Evolutionary conservation across 1,140 invertebrate genomes (phyloP).

Genomic region (Cotesia vestalis): DNA sequence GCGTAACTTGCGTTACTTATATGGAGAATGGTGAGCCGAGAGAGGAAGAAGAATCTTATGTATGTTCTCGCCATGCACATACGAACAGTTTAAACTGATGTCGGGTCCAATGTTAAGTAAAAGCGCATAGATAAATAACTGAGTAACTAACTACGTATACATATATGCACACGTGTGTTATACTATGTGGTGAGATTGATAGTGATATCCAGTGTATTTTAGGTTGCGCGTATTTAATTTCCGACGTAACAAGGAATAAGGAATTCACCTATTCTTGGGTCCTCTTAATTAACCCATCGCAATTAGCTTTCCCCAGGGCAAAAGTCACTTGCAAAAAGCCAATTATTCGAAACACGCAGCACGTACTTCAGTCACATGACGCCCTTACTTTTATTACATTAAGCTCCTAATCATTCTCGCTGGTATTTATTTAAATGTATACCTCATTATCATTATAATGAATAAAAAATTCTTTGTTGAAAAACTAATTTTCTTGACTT

Average conservation of each 20-base stretch:
- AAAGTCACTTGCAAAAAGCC: conserved; percentile 29
- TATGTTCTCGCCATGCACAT: not conserved
- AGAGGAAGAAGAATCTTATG: not conserved
- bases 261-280: conserved; percentile 29
- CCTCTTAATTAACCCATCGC: conserved; percentile 50
- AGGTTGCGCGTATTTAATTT: conserved; percentile 30
- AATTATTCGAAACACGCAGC: conserved; percentile 47
- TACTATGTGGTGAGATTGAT: conserved; percentile 16
- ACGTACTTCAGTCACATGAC: conserved; percentile 6
- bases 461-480: too few relatives aligned
- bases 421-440: too few relatives aligned
- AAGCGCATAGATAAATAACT: too few relatives aligned
- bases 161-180: too few relatives aligned
- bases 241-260: conserved; percentile 17
- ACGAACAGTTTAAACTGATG: too few relatives aligned
- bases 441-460: too few relatives aligned
- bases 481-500: too few relatives aligned
- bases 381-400: not conserved
- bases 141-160: too few relatives aligned
- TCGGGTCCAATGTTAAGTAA: too few relatives aligned
- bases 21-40: conserved; percentile 5
- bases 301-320: conserved; percentile 43
- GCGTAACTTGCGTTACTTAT: conserved; percentile 22
- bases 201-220: not conserved
- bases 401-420: too few relatives aligned